Percentiles rank a stretch among this genome's conserved stretches.
These are phyloP conservation scores for Pelusios castaneus DNA, from an alignment of 2,113 vertebrate species.

Conservation along the genomic window DNA sequence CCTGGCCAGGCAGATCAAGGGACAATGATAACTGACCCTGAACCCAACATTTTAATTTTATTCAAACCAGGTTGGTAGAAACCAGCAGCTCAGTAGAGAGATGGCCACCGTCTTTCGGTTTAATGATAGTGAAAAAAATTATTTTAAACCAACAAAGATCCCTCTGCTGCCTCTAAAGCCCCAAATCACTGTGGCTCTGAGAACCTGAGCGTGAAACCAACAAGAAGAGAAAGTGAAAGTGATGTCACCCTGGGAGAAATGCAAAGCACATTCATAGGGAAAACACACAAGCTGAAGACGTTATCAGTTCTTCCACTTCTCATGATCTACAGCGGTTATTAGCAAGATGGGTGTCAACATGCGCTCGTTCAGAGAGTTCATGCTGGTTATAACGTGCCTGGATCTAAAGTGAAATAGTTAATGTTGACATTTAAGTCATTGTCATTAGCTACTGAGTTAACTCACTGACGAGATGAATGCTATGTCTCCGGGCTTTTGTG, in stretches of 20 bases:
- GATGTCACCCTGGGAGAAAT: neutral
- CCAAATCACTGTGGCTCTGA: neutral
- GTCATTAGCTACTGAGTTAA: neutral
- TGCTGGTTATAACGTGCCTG: neutral
- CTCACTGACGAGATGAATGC: neutral
- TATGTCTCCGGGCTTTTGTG: neutral
- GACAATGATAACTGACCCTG: neutral
- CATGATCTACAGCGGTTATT: neutral
- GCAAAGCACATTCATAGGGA: too few relatives aligned
- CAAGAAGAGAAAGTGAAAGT: neutral
- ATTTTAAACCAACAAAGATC: too few relatives aligned
- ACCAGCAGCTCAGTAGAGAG: neutral
- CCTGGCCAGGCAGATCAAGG: neutral
- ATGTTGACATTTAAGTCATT: neutral
- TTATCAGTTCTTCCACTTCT: neutral
- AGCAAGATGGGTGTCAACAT: too few relatives aligned
- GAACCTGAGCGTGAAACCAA: neutral
- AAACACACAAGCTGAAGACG: too few relatives aligned
- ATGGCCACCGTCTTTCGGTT: neutral
- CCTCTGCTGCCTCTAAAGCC: too few relatives aligned
- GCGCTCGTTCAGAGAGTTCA: neutral
- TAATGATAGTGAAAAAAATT: too few relatives aligned
- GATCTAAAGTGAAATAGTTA: neutral
- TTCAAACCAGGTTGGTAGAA: neutral
- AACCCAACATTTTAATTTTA: neutral